Percentiles rank a stretch among this genome's conserved stretches.
Evolutionary conservation across 2,888 invertebrate genomes (phyloP).

Genomic region (Pardosa pseudoannulata): DNA sequence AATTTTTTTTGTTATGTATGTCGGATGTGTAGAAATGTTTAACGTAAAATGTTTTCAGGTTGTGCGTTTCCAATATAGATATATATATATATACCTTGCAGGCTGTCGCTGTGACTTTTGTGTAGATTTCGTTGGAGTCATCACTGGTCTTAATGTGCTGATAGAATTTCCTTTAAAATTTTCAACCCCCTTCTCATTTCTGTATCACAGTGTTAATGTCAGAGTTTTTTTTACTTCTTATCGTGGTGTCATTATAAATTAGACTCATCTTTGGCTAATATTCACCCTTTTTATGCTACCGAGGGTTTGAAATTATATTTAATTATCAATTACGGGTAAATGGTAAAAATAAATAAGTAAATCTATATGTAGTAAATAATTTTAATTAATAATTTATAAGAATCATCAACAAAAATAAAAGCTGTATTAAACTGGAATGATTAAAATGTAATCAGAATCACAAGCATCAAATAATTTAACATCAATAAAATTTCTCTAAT

Average conservation of each 20-base stretch:
- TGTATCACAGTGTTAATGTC: slow-evolving; percentile 11
- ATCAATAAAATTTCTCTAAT: no score
- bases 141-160: slow-evolving; percentile 43
- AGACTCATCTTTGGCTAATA: slow-evolving; percentile 20
- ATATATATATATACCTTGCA: no score
- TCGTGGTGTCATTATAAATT: slow-evolving; percentile 26
- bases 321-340: no score
- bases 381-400: no score
- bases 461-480: no score
- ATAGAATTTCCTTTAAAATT: slow-evolving; percentile 36
- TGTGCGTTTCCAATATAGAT: slow-evolving; percentile 16
- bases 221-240: slow-evolving; percentile 31
- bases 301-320: no score
- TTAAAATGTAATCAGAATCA: no score
- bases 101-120: slow-evolving; percentile 29
- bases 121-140: slow-evolving; percentile 21
- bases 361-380: no score
- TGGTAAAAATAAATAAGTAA: no score
- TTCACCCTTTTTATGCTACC: slow-evolving; percentile 35
- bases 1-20: slow-evolving; percentile 13
- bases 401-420: no score
- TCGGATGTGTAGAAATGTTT: slow-evolving; percentile 34
- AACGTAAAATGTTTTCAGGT: slow-evolving; percentile 23
- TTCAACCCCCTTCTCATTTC: no score
- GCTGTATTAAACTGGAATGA: no score